Evolutionary conservation across 2,888 invertebrate genomes (phyloP), one percentile per base, ranked within the genome.

Genomic region (Drosophila vallismaia): DNA sequence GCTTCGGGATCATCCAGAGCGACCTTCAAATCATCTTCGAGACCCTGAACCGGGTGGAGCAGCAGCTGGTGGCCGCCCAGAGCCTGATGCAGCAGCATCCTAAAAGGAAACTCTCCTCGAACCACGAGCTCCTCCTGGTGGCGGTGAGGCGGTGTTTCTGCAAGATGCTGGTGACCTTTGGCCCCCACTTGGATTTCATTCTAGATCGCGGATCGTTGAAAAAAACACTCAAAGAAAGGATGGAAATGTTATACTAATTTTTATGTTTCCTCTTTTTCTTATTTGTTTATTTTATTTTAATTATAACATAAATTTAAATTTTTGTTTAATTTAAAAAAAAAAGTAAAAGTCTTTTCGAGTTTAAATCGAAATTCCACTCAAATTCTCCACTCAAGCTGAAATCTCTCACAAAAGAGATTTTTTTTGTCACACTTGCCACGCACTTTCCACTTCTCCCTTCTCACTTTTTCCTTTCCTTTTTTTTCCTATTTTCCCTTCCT

Each of bases 361-460:
- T 19, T 1, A 19, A 19, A 19, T 2, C 19, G 19, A 19, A 19
- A 19, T 19, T 19, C 19, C 19, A 19, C 19, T 19, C 19, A 19
- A 19, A 19, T 2, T 19, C 29, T 29, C n/a, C 50, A 14, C 56
- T 33, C 45, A 36, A 8, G 14, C 12, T 29, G 33, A 42, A 36
- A 46, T 31, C 46, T 52, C 51, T 40, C n/a, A 51, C 48, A 46
- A 33, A 9, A 36, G 19, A 33, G 14, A 24, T 5, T 29, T 67
- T 28, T 28, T 45, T 46, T 53, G 36, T 62, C 38, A 36, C 63
- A 54, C 64, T 77, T 72, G 68, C 70, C 62, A 77, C 79, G 83
- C 83, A 79, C 83, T 79, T 79, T 79, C 77, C 83, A 76, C 83
- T 82, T 28, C 9, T 10, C 9, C 24, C 19, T 24, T 24, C 19